Base-by-base conservation (phyloP, 2,888 invertebrate genomes). In the Callimorpha dominula region DNA sequence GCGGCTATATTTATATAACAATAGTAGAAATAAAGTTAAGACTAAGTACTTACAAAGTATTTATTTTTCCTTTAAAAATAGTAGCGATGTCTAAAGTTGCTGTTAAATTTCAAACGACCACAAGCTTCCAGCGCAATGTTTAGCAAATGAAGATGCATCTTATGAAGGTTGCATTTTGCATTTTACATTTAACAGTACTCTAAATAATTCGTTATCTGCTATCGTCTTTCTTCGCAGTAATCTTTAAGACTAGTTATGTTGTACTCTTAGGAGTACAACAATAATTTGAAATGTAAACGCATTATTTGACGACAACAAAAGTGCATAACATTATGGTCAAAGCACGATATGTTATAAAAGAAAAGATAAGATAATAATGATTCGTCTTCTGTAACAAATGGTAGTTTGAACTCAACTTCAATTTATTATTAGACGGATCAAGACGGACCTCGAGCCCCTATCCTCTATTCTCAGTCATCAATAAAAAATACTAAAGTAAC, bases 121-220 rank as follows among this genome's bases (percentile, higher is more conserved):
- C 62, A 50, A 50, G 17, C 62, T 69, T 60, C 42, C 20, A 69
- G 65, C 54, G 46, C 40, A 60, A 67, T 66, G 66, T 66, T 68
- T 69, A 62, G 60, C 52, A 64, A 70, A 54, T 65, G 46, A 52
- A 43, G 50, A 52, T 60, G n/a, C 8, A 43, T 68, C 60, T 62
- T 42, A 42, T 40, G 20, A 54, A 49, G 31, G 31, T 49, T 62
- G 60, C 46, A 60, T 62, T 70, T 43, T 11, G 54, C 31, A 9
- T 70, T 71, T 60, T 17, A 17, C 31, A 9, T 70, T 71, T 60
- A 12, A 17, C 31, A 31, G 31, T 31, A 31, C 31, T 31, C 31
- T 31, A 31, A 31, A 31, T 31, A 31, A 31, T 31, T 31, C 31
- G 31, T 31, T 31, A 31, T 31, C 2, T 31, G 31, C 31, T 31